phyloP scores from a whole-genome alignment of 92 coral and sea anemone genomes.

The Porites rus region DNA sequence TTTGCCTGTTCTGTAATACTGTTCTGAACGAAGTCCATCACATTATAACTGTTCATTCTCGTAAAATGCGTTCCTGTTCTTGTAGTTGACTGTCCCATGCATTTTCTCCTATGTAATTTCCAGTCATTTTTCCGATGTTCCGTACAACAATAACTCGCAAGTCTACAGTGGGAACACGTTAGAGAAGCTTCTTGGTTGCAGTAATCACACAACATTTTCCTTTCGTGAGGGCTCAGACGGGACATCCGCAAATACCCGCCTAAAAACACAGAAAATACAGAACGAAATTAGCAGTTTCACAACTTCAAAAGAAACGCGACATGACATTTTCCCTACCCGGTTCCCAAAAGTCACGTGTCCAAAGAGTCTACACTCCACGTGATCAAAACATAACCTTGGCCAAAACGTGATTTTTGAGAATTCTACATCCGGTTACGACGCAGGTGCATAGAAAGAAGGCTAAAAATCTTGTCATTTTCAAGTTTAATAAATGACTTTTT shows the following conservation, averaged over 20 bases:
- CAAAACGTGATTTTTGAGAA: conserved; percentile 28
- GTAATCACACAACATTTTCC: conserved; percentile 24
- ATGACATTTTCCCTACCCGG: conserved; percentile 1
- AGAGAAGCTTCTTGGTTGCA: conserved; percentile 34
- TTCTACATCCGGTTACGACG: not conserved
- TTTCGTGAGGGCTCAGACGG: not conserved
- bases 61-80: not conserved
- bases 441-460: not conserved
- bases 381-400: conserved; percentile 28
- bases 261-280: conserved; percentile 10
- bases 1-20: conserved; percentile 26
- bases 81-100: conserved; percentile 6
- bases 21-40: conserved; percentile 2
- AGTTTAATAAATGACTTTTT: not conserved
- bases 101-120: conserved; percentile 18
- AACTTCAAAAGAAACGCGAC: not conserved
- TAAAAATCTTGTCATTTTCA: not conserved
- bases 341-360: conserved; percentile 26
- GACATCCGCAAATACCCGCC: conserved; percentile 49
- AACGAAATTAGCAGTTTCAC: not conserved
- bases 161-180: conserved; percentile 19
- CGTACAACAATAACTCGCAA: conserved; percentile 31
- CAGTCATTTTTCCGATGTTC: conserved; percentile 48
- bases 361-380: not conserved
- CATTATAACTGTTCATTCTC: not conserved